These are phyloP conservation scores for Scaptodrosophila latifasciaeformis DNA, from an alignment of 2,888 invertebrate genomes.

Conservation along the genomic window DNA sequence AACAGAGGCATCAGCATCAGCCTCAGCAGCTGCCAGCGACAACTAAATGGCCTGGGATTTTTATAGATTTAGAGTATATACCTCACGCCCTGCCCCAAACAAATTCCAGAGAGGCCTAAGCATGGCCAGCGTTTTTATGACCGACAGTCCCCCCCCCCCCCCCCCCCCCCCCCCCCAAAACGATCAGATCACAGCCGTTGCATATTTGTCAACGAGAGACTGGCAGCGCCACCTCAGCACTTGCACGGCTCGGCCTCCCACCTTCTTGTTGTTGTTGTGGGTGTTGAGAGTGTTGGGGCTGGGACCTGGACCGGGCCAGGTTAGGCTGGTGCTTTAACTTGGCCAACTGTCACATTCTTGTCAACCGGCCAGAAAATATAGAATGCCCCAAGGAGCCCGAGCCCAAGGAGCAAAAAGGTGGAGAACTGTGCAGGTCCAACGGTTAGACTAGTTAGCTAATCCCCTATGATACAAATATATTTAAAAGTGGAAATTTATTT, in stretches of 20 bases:
- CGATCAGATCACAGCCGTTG: not conserved
- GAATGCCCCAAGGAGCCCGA: too few relatives aligned
- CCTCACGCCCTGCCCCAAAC: too few relatives aligned
- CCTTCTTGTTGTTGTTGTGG: too few relatives aligned
- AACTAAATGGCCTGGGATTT: slow-evolving; percentile 25
- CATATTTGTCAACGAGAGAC: not conserved
- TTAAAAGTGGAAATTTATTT: not conserved
- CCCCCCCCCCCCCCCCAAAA: too few relatives aligned
- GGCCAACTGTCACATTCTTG: slow-evolving; percentile 3
- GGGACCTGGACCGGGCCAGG: too few relatives aligned
- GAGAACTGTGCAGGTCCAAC: not conserved
- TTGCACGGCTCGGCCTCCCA: too few relatives aligned
- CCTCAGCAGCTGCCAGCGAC: not conserved
- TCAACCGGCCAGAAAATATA: too few relatives aligned
- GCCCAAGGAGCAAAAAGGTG: not conserved
- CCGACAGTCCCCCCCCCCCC: too few relatives aligned
- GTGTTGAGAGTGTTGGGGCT: not conserved
- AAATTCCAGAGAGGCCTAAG: slow-evolving; percentile 29
- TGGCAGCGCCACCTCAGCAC: too few relatives aligned
- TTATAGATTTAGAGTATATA: slow-evolving; percentile 45
- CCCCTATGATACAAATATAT: not conserved
- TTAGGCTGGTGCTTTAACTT: not conserved
- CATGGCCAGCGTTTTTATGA: slow-evolving; percentile 32
- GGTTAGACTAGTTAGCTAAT: not conserved
- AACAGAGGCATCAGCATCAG: too few relatives aligned